phyloP scores from a whole-genome alignment of 2,888 invertebrate genomes.

The Eupithecia subfuscata region DNA sequence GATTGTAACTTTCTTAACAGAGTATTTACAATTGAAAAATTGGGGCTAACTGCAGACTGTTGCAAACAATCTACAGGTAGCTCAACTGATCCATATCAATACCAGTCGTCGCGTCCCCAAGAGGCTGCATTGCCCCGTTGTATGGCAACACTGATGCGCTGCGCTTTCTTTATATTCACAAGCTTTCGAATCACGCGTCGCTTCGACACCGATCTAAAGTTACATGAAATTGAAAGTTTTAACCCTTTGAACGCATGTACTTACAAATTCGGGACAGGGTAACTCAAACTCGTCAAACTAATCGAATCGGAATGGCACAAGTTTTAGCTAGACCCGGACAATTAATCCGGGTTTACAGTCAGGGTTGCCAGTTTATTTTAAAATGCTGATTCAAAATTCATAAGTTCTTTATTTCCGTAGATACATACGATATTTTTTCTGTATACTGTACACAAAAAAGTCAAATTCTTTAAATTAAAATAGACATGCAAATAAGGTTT shows the following conservation, averaged over 20 bases:
- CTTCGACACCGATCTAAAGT: not conserved
- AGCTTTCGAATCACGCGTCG: not conserved
- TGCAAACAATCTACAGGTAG: too few species aligned
- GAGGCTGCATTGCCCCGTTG: not conserved
- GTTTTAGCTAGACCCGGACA: conserved; percentile 16
- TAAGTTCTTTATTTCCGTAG: too few species aligned
- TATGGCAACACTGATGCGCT: not conserved
- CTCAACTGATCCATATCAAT: too few species aligned
- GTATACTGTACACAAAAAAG: too few species aligned
- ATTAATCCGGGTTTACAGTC: conserved; percentile 21
- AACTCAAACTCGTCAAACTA: conserved; percentile 28
- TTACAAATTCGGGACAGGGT: conserved; percentile 4
- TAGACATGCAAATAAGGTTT: not conserved
- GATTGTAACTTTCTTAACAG: too few species aligned
- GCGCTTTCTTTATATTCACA: too few species aligned
- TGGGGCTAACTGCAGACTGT: too few species aligned
- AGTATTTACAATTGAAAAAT: too few species aligned
- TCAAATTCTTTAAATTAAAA: not conserved
- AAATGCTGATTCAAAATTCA: not conserved
- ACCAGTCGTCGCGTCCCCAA: too few species aligned
- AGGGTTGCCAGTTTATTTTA: conserved; percentile 13
- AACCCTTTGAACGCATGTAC: not conserved
- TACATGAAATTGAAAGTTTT: not conserved
- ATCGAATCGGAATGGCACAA: conserved; percentile 32
- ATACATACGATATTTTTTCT: too few species aligned